Evolutionary conservation across 23 tunicate species (phyloP), one percentile per base, ranked within the genome.

Genomic region (Oikopleura vanhoeffeni): DNA sequence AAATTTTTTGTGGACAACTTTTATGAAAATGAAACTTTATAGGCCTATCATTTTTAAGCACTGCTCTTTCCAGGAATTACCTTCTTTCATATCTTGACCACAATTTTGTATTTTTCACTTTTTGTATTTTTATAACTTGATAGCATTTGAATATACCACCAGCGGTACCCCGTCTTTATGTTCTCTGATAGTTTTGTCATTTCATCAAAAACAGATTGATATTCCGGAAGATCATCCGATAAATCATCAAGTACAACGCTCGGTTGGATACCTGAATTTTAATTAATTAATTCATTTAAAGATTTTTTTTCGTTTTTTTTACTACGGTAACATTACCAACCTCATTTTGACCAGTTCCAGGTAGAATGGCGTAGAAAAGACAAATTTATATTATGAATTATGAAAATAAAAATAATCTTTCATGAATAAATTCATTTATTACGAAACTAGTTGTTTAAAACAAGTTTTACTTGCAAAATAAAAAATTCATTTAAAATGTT

Each of bases 141-240:
- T 91, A 95, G 0, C 96, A 83, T 41, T 95, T 88, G 84, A 88
- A 95, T 0, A 91, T 76, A 30, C 99, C 99, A 0, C 99, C 99
- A 60, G 99, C 96, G 13, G 67, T 89, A 4, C 99, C 99, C 92
- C 92, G 60, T 95, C 99, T 41, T 87, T 88, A 41, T 95, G 99
- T 86, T 95, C 99, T 35, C 99, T 86, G 41, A 95, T 95, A 27
- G 99, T 95, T 40, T 86, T 42, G 86, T 85, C 99, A 95, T 95
- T 85, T 95, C 99, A 39, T 95, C 99, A 38, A 57, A 49, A 38
- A 95, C 96, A n/a, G 99, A 90, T 75, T 87, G 92, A 67, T 83
- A 95, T 75, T 95, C 99, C 40, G 87, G 84, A 57, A 88, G 87
- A 40, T 88, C 90, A 0, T 71, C 84, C 0, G 41, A 40, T 0